Conservation (phyloP, 2,113 vertebrate species). For the Verasper variegatus region DNA sequence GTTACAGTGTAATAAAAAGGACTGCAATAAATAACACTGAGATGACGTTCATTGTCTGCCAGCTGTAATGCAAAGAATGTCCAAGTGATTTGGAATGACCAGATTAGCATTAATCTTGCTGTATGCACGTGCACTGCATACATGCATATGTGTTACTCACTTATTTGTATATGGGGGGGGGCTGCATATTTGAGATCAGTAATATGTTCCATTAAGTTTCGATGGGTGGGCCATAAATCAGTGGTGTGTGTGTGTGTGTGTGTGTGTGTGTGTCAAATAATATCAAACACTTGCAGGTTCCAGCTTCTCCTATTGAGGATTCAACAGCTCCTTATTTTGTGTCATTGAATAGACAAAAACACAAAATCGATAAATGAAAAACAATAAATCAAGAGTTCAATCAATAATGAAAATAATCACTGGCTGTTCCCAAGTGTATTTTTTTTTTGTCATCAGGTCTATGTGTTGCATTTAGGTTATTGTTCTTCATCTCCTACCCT, state of each 20-base stretch:
- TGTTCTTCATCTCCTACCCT: background rate
- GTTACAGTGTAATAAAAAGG: conserved; percentile 65
- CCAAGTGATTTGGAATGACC: conserved; percentile 43
- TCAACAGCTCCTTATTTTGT: background rate
- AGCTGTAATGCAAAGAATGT: conserved; percentile 60
- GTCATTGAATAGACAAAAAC: background rate
- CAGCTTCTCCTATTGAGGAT: background rate
- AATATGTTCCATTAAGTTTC: conserved; percentile 77
- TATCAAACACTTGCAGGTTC: background rate
- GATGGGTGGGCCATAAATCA: conserved; percentile 78
- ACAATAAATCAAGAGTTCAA: background rate
- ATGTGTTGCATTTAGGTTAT: background rate
- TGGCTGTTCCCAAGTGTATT: background rate
- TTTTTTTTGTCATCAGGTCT: background rate
- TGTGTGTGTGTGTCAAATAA: background rate
- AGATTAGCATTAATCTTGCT: conserved; percentile 64
- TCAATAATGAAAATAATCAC: background rate
- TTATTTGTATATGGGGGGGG: background rate
- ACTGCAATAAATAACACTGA: conserved; percentile 58
- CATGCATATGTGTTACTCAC: background rate
- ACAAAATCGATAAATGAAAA: background rate
- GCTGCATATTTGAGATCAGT: conserved; percentile 34
- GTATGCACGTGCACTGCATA: background rate
- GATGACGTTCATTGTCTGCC: conserved; percentile 60
- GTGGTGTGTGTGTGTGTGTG: conserved; percentile 42